Evolutionary conservation across 2,888 invertebrate species (phyloP).

Genomic region (Incurvaria masculella): DNA sequence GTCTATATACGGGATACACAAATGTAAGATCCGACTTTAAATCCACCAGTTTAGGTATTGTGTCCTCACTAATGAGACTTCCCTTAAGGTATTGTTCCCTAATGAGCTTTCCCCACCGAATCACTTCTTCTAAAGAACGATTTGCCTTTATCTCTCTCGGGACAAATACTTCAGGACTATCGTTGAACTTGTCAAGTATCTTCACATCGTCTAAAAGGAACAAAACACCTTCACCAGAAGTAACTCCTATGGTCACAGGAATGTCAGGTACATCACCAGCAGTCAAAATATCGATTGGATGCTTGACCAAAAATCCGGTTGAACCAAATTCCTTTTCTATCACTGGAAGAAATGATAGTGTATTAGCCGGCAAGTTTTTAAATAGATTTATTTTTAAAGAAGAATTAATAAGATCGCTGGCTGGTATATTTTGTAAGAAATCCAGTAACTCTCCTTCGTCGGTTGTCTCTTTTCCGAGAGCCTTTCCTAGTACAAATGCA

Average conservation of each 20-base stretch:
- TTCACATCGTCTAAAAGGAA: background rate
- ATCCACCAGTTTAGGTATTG: background rate
- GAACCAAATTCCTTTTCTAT: background rate
- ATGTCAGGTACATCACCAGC: background rate
- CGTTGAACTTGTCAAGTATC: slow-evolving; percentile 4
- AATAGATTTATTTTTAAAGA: slow-evolving; percentile 3
- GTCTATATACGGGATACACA: background rate
- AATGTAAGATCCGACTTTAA: background rate
- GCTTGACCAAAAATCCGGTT: background rate
- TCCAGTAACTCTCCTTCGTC: slow-evolving; percentile 9
- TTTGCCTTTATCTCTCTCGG: slow-evolving; percentile 13
- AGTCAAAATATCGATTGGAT: background rate
- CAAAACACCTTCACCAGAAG: background rate
- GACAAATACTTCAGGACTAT: slow-evolving; percentile 19
- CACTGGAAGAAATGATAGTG: background rate
- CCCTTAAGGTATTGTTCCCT: slow-evolving; percentile 13
- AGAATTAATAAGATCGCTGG: slow-evolving; percentile 10
- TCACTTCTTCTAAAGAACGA: slow-evolving; percentile 12
- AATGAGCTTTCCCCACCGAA: slow-evolving; percentile 7
- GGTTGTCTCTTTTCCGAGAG: slow-evolving; percentile 10
- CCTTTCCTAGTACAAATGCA: slow-evolving; percentile 13
- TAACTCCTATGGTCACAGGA: background rate
- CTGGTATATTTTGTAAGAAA: slow-evolving; percentile 9
- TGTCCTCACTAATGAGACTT: slow-evolving; percentile 4
- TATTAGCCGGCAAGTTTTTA: background rate